phyloP scores from a whole-genome alignment of 2,888 invertebrate species.

The Apodemia hepburni region DNA sequence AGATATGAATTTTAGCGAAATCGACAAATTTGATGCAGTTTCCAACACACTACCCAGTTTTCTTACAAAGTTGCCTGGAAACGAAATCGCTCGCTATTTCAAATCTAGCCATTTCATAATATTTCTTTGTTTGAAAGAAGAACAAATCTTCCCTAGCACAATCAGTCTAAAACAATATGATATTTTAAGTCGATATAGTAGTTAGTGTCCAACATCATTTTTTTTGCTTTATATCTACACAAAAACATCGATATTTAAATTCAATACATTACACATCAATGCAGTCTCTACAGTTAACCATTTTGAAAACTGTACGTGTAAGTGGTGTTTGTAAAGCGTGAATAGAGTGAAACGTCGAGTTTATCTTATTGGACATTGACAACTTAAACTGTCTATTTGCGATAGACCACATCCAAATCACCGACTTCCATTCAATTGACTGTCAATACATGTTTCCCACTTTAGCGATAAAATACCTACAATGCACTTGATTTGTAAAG shows the following conservation, averaged over 20 bases:
- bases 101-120: no score
- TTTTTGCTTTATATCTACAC: background rate
- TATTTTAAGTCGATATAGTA: no score
- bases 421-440: conserved; percentile 11
- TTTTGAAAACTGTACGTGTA: conserved; percentile 21
- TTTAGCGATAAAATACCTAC: conserved; percentile 8
- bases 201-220: background rate
- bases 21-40: no score
- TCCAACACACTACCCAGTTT: no score
- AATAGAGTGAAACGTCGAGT: conserved; percentile 33
- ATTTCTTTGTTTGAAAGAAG: no score
- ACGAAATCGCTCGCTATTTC: no score
- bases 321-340: conserved; percentile 34
- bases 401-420: conserved; percentile 15
- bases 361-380: conserved; percentile 36
- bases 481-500: background rate
- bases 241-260: background rate
- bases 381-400: conserved; percentile 30
- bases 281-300: conserved; percentile 15
- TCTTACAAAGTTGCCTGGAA: no score
- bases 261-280: background rate
- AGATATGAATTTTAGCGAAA: no score
- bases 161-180: no score
- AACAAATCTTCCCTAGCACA: no score
- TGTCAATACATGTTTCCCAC: conserved; percentile 9